Evolutionary conservation across 1,140 invertebrate genomes (phyloP).

Genomic region (Adoxophyes honmai): DNA sequence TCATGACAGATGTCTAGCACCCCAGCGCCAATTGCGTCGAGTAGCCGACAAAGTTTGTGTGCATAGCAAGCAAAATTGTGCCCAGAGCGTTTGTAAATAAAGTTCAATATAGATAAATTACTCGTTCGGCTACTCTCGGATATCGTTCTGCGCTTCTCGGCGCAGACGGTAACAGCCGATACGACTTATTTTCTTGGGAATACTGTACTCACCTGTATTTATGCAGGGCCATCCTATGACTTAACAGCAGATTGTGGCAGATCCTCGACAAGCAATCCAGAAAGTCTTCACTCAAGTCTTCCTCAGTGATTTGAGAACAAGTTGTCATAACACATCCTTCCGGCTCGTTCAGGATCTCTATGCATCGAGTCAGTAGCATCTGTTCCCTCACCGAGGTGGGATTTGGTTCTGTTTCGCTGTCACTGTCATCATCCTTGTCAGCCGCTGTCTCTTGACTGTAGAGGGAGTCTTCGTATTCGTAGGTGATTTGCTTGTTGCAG

Average conservation of each 20-base stretch:
- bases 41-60: too few species aligned
- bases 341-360: constrained; percentile 81
- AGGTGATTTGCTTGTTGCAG: constrained; percentile 66
- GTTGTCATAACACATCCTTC: constrained; percentile 78
- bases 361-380: constrained; percentile 54
- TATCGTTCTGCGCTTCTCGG: too few species aligned
- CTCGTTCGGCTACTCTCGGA: too few species aligned
- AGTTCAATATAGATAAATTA: too few species aligned
- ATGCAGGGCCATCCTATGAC: constrained; percentile 86
- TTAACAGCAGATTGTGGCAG: constrained; percentile 87
- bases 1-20: too few species aligned
- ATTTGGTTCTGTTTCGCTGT: constrained; percentile 69
- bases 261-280: constrained; percentile 84
- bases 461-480: constrained; percentile 62
- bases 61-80: too few species aligned
- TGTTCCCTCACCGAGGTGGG: constrained; percentile 60
- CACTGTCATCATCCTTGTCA: constrained; percentile 72
- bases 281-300: constrained; percentile 77
- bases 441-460: constrained; percentile 70
- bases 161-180: too few species aligned
- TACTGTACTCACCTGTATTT: constrained; percentile 80
- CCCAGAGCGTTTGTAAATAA: too few species aligned
- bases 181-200: too few species aligned
- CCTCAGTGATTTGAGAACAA: constrained; percentile 80
- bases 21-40: too few species aligned